phyloP scores from a whole-genome alignment of 2,113 vertebrate species.

The Noctilio leporinus region DNA sequence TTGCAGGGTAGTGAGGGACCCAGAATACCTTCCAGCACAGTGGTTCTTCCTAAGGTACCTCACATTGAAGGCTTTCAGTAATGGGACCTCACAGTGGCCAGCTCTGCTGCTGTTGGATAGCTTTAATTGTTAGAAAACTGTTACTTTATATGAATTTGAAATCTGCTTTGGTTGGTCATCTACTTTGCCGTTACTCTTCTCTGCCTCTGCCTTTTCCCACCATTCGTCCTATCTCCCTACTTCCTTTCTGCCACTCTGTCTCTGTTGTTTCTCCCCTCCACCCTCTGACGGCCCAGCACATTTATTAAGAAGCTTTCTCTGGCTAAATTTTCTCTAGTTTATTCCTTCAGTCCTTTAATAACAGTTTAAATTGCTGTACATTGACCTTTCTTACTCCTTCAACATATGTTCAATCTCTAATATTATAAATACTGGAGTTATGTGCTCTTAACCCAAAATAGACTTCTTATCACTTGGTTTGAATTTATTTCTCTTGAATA shows the following conservation, averaged over 20 bases:
- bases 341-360: neutral
- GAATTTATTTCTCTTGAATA: slow-evolving; percentile 23
- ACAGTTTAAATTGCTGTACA: neutral
- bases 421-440: slow-evolving; percentile 14
- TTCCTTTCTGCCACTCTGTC: neutral
- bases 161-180: neutral
- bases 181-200: neutral
- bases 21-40: neutral
- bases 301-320: neutral
- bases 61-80: neutral
- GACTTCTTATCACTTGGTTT: neutral
- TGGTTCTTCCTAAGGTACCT: neutral
- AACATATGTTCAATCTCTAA: neutral
- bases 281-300: neutral
- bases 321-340: neutral
- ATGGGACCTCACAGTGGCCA: neutral
- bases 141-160: neutral
- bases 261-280: neutral
- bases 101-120: neutral
- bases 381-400: slow-evolving; percentile 30
- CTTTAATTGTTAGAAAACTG: neutral
- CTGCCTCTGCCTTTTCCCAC: neutral
- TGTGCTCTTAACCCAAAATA: slow-evolving; percentile 31
- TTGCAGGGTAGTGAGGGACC: neutral
- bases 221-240: neutral